Percentiles rank a stretch among this genome's conserved stretches.
Evolutionary conservation across 2,113 vertebrate genomes (phyloP).

Genomic region (Motacilla tschutschensis): DNA sequence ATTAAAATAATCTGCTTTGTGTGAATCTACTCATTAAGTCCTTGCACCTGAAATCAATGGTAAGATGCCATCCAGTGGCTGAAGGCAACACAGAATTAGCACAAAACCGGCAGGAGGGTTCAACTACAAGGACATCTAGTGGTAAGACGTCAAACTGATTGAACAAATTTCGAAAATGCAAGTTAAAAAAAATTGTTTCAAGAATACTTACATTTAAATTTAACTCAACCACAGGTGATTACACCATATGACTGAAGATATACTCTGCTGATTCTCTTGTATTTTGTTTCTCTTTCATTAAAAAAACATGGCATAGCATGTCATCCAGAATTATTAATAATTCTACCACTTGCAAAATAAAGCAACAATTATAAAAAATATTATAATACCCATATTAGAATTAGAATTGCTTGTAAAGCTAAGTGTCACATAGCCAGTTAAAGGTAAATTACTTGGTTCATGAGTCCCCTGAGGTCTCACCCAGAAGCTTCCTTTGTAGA

Average conservation of each 20-base stretch:
- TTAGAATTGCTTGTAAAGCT: not conserved
- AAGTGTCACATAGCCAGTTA: not conserved
- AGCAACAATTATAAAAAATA: not conserved
- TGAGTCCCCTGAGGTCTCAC: not conserved
- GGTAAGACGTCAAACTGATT: not conserved
- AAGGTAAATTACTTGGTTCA: not conserved
- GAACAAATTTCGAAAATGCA: rapidly evolving
- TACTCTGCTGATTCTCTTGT: not conserved
- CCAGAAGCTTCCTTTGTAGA: not conserved
- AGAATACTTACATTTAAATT: not conserved
- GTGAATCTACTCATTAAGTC: not conserved
- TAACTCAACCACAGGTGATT: not conserved
- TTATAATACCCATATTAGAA: not conserved
- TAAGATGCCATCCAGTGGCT: constrained; percentile 63
- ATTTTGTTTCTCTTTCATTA: not conserved
- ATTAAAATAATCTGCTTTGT: not conserved
- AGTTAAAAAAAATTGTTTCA: not conserved
- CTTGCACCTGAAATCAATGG: not conserved
- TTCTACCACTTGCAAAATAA: not conserved
- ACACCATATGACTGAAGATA: rapidly evolving
- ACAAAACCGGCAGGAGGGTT: rapidly evolving
- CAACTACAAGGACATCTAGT: constrained; percentile 51
- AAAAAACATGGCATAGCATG: not conserved
- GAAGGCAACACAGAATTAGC: not conserved
- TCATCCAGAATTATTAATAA: not conserved